Conservation (phyloP, 2,113 vertebrate species). For the Malurus elegans region DNA sequence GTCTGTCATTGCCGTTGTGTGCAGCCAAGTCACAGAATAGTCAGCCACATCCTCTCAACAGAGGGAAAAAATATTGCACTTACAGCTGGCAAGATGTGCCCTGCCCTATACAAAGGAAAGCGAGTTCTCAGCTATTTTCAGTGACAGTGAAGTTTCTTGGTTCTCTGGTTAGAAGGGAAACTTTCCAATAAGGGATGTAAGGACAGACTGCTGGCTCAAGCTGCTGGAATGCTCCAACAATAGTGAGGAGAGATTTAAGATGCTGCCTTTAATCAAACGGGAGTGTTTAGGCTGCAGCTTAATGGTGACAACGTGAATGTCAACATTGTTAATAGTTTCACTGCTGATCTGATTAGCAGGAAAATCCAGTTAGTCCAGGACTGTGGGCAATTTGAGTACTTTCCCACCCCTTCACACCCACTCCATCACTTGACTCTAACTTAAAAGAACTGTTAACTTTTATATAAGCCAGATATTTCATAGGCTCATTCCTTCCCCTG, state of each 20-base stretch:
- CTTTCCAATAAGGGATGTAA: neutral
- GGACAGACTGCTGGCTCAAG: neutral
- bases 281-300: conserved; percentile 29
- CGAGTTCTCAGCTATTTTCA: conserved; percentile 11
- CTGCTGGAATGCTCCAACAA: neutral
- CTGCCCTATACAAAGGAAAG: neutral
- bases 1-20: neutral
- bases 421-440: conserved; percentile 38
- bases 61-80: neutral
- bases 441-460: conserved; percentile 49
- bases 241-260: conserved; percentile 30
- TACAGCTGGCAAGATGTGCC: neutral
- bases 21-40: neutral
- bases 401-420: conserved; percentile 54
- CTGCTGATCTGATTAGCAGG: conserved; percentile 41
- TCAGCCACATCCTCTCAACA: neutral
- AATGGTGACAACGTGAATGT: conserved; percentile 36
- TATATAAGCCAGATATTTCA: conserved; percentile 47
- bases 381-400: conserved; percentile 14
- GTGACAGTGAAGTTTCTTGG: neutral
- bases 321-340: conserved; percentile 50
- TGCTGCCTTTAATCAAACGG: conserved; percentile 44
- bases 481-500: neutral
- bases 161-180: neutral
- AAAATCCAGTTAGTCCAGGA: conserved; percentile 1